Conservation (phyloP, 2,113 vertebrate genomes). For the Charadrius vociferus region DNA sequence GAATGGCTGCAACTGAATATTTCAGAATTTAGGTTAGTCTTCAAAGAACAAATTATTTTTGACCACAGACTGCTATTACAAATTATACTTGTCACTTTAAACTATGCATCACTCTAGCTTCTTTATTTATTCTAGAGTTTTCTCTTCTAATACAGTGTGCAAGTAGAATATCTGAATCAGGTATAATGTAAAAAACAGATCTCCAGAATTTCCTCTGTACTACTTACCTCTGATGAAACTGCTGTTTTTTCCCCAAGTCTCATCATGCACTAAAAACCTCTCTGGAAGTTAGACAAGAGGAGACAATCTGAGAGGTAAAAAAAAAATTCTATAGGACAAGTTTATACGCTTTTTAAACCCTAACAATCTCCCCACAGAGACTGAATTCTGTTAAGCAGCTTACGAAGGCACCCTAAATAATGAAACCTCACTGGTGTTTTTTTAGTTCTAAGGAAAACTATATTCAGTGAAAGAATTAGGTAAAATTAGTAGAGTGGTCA, state of each 20-base stretch:
- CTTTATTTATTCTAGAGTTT: background rate
- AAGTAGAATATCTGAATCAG: background rate
- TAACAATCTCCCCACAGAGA: background rate
- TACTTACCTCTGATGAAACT: background rate
- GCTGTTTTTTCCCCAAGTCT: fast-evolving
- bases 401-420: background rate
- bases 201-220: background rate
- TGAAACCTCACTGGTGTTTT: background rate
- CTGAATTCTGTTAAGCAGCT: background rate
- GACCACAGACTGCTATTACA: background rate
- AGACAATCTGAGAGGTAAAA: background rate
- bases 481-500: background rate
- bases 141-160: background rate
- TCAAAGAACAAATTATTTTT: background rate
- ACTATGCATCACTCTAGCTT: background rate
- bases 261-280: background rate
- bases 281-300: background rate
- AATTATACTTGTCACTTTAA: background rate
- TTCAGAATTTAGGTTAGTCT: background rate
- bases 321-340: background rate
- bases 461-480: background rate
- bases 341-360: background rate
- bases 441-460: background rate
- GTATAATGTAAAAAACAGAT: background rate
- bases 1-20: background rate